These are phyloP conservation scores for Molossus molossus DNA, from an alignment of 2,797 vertebrate genomes.

Conservation along the genomic window DNA sequence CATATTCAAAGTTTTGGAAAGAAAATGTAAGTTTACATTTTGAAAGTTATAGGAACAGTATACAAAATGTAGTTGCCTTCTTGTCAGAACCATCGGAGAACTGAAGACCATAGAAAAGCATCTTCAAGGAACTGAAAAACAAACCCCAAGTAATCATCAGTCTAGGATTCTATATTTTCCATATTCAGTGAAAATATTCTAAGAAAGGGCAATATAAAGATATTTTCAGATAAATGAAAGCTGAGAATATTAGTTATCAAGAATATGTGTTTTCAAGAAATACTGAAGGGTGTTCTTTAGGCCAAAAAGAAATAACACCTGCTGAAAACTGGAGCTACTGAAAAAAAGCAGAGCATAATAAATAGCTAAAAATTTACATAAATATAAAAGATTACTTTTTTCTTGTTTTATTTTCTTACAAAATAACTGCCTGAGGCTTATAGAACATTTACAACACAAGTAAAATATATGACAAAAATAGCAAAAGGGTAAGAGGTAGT, in stretches of 20 bases:
- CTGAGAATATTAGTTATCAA: neutral
- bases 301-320: neutral
- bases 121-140: neutral
- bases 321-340: neutral
- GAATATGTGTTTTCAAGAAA: neutral
- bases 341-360: neutral
- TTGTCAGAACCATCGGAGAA: neutral
- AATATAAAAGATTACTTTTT: neutral
- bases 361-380: neutral
- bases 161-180: conserved; percentile 49
- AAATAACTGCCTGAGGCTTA: conserved; percentile 4
- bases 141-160: neutral
- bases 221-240: conserved; percentile 46
- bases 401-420: neutral
- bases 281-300: neutral
- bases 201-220: neutral
- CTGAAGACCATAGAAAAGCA: neutral
- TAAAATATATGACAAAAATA: neutral
- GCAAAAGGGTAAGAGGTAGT: neutral
- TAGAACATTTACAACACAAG: neutral
- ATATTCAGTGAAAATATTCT: neutral
- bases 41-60: neutral
- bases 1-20: neutral
- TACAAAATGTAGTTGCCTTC: neutral
- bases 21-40: neutral